Percentiles rank a stretch among this genome's conserved stretches.
Conservation (phyloP, 2,888 invertebrate genomes). For the Julus scanicus region DNA sequence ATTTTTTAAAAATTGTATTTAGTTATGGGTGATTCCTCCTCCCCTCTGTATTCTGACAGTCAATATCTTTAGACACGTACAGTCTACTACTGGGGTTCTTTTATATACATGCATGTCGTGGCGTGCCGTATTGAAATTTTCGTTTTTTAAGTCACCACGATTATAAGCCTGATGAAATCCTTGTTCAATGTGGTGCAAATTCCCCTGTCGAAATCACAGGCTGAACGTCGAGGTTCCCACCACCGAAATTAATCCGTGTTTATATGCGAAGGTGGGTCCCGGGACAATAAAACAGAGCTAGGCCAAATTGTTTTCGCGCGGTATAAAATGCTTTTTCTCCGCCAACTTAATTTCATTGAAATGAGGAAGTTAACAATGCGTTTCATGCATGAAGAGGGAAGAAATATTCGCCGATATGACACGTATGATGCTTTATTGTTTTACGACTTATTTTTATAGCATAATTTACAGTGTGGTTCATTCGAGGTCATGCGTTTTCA, state of each 20-base stretch:
- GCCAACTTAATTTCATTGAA: not conserved
- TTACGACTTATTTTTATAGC: conserved; percentile 17
- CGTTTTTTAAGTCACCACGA: too few relatives aligned
- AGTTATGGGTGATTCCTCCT: too few relatives aligned
- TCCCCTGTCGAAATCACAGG: not conserved
- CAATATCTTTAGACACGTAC: too few relatives aligned
- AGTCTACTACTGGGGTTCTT: too few relatives aligned
- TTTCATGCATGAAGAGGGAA: not conserved
- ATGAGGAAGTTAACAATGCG: conserved; percentile 13
- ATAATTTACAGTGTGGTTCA: not conserved
- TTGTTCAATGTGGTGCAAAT: not conserved
- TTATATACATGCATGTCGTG: too few relatives aligned
- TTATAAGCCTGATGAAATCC: too few relatives aligned
- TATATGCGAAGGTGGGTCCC: not conserved
- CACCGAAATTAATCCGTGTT: conserved; percentile 8
- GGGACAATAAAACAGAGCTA: not conserved
- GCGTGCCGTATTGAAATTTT: too few relatives aligned
- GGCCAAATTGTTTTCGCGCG: conserved; percentile 14
- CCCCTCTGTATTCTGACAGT: too few relatives aligned
- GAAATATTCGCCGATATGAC: conserved; percentile 32
- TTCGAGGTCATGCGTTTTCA: not conserved
- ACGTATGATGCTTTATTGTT: conserved; percentile 37
- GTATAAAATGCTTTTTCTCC: not conserved
- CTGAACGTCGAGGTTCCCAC: not conserved
- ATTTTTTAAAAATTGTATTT: too few relatives aligned